Conservation (phyloP, 2,797 vertebrate species). For the Valencia hispanica region DNA sequence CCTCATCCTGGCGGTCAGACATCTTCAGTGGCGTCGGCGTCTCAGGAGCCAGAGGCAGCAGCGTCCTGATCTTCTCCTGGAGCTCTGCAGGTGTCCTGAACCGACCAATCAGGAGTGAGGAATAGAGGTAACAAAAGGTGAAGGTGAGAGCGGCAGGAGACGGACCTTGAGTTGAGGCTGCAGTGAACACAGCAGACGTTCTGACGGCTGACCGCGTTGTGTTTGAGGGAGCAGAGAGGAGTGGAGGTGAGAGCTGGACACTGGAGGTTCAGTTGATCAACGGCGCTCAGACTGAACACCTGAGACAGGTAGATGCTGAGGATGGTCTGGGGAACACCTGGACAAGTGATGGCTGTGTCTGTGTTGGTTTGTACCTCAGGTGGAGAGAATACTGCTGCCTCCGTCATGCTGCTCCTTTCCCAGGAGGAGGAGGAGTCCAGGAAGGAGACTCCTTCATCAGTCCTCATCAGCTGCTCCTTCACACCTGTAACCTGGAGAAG, state of each 20-base stretch:
- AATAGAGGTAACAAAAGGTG: too few relatives aligned
- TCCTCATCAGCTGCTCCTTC: slow-evolving; percentile 23
- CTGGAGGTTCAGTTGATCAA: slow-evolving; percentile 82
- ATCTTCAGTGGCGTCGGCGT: slow-evolving; percentile 53
- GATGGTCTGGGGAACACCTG: neutral
- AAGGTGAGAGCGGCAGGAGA: neutral
- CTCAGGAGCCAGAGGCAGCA: slow-evolving; percentile 13
- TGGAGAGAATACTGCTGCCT: slow-evolving; percentile 84
- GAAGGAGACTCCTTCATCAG: slow-evolving; percentile 4
- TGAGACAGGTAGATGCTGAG: slow-evolving; percentile 71
- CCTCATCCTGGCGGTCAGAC: neutral
- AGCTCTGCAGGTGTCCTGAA: slow-evolving; percentile 33
- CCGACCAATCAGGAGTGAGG: neutral
- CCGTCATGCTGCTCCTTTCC: slow-evolving; percentile 78
- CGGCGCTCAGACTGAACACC: slow-evolving; percentile 84
- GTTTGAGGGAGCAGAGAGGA: slow-evolving; percentile 85
- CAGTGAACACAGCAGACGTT: slow-evolving; percentile 8
- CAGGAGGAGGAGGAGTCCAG: slow-evolving; percentile 31
- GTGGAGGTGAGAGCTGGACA: slow-evolving; percentile 86
- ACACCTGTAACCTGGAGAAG: slow-evolving; percentile 37
- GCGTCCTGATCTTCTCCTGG: neutral
- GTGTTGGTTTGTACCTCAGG: slow-evolving; percentile 79
- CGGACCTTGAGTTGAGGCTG: slow-evolving; percentile 9
- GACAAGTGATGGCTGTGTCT: neutral
- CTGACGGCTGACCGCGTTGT: slow-evolving; percentile 69